A percentile compares a stretch with the other conserved stretches of the same genome.
phyloP scores from a whole-genome alignment of 1,140 invertebrate species.

The Acromyrmex echinatior region DNA sequence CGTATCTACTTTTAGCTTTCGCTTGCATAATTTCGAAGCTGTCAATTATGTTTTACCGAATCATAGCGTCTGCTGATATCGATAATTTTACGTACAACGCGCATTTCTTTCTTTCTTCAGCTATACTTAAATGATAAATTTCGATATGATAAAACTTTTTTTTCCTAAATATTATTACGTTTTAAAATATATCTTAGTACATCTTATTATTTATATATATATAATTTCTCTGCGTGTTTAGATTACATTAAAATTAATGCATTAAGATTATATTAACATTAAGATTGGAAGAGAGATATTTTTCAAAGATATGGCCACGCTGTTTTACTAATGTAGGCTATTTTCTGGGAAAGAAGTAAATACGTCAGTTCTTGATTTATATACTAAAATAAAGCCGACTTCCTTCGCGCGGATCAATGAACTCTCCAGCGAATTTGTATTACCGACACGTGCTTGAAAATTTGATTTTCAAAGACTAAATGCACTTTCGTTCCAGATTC shows the following conservation, averaged over 20 bases:
- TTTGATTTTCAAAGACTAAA: conserved; percentile 35
- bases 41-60: conserved; percentile 37
- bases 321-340: background rate
- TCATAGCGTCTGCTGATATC: background rate
- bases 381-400: conserved; percentile 6
- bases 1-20: conserved; percentile 56
- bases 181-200: background rate
- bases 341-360: conserved; percentile 8
- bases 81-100: background rate
- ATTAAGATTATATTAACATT: background rate
- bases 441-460: conserved; percentile 17
- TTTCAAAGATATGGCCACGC: background rate
- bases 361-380: conserved; percentile 23
- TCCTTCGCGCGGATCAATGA: conserved; percentile 27
- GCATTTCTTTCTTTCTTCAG: background rate
- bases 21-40: conserved; percentile 64
- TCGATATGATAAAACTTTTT: background rate
- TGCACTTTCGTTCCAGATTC: background rate
- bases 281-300: conserved; percentile 3
- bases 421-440: conserved; percentile 26
- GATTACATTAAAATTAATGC: background rate
- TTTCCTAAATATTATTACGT: background rate
- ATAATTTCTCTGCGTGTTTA: background rate
- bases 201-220: background rate
- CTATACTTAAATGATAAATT: background rate